These are phyloP conservation scores for Silurus meridionalis DNA, from an alignment of 2,113 vertebrate genomes.

Conservation along the genomic window DNA sequence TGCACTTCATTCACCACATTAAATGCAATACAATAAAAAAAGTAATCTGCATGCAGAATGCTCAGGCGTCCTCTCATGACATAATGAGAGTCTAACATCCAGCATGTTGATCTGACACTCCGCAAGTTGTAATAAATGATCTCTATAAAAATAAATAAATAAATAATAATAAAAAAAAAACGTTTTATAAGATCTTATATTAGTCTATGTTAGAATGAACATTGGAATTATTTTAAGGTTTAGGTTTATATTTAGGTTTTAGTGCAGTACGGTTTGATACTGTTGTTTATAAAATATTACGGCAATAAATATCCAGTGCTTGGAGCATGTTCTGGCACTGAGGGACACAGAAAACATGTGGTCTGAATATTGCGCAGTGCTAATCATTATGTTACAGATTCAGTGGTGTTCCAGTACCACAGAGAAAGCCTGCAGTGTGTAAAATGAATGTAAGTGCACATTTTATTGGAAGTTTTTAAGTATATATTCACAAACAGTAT, in stretches of 20 bases:
- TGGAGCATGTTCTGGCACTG: not conserved
- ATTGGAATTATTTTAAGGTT: not conserved
- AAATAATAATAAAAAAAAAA: too few species aligned
- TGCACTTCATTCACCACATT: too few species aligned
- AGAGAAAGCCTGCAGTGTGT: not conserved
- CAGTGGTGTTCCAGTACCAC: not conserved
- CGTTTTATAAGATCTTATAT: not conserved
- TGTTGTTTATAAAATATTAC: slow-evolving; percentile 4
- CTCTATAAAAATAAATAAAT: too few species aligned
- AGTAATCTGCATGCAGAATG: too few species aligned
- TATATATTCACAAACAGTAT: not conserved
- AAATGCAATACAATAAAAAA: too few species aligned
- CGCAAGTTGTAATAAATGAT: too few species aligned
- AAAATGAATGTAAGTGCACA: not conserved
- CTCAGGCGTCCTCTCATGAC: too few species aligned
- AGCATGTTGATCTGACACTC: not conserved
- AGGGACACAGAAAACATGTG: not conserved
- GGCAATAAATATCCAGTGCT: slow-evolving; percentile 5
- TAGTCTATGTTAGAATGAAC: not conserved
- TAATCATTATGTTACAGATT: not conserved
- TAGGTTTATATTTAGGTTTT: not conserved
- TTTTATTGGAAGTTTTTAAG: not conserved
- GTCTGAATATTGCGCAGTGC: not conserved
- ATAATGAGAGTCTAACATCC: not conserved
- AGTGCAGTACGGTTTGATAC: not conserved